Evolutionary conservation across 2,113 vertebrate species (phyloP).

Genomic region (Menidia beryllina): DNA sequence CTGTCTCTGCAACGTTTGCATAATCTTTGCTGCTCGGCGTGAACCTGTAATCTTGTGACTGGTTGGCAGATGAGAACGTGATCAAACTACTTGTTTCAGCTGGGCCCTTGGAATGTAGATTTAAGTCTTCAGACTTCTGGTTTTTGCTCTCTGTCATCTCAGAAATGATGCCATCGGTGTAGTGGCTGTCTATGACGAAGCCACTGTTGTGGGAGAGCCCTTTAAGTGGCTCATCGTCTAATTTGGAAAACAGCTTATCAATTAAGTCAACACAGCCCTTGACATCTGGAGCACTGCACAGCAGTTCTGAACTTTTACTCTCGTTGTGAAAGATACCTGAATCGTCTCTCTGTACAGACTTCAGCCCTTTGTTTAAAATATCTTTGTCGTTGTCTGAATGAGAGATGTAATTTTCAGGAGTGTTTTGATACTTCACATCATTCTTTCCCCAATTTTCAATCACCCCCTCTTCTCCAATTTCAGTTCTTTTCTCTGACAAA

Average conservation of each 20-base stretch:
- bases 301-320: slow-evolving; percentile 37
- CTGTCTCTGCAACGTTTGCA: slow-evolving; percentile 30
- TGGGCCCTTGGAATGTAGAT: slow-evolving; percentile 48
- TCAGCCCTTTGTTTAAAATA: slow-evolving; percentile 51
- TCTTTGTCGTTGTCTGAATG: slow-evolving; percentile 27
- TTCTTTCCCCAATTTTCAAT: slow-evolving; percentile 34
- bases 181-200: slow-evolving; percentile 55
- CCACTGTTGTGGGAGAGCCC: slow-evolving; percentile 44
- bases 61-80: slow-evolving; percentile 29
- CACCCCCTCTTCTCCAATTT: slow-evolving; percentile 20
- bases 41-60: slow-evolving; percentile 46
- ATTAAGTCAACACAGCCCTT: slow-evolving; percentile 73
- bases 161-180: slow-evolving; percentile 64
- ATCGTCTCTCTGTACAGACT: slow-evolving; percentile 59
- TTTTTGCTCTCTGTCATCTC: slow-evolving; percentile 64
- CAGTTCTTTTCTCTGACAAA: slow-evolving; percentile 16
- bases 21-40: slow-evolving; percentile 45
- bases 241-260: slow-evolving; percentile 73
- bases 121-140: slow-evolving; percentile 51
- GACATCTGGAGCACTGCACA: slow-evolving; percentile 45
- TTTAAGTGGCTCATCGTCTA: slow-evolving; percentile 74
- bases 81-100: slow-evolving; percentile 56
- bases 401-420: slow-evolving; percentile 34
- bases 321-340: slow-evolving; percentile 65
- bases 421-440: slow-evolving; percentile 12